Percentiles rank a stretch among this genome's conserved stretches.
phyloP scores from a whole-genome alignment of 2,797 vertebrate species.

The Fistularia commersonii region DNA sequence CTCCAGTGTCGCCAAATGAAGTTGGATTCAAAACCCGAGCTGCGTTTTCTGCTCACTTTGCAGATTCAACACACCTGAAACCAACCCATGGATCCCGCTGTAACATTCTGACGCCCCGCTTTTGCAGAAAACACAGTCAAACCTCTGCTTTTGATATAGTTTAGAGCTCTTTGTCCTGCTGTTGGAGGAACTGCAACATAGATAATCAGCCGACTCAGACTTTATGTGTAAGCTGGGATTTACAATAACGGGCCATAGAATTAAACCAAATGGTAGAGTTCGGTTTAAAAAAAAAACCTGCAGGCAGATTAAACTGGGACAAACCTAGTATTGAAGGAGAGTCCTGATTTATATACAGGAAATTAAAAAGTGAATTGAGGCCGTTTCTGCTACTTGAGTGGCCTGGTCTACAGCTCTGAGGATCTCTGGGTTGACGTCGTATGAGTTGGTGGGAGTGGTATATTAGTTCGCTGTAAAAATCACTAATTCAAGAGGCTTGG shows the following conservation, averaged over 20 bases:
- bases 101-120: constrained; percentile 33
- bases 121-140: constrained; percentile 21
- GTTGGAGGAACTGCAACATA: constrained; percentile 31
- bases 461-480: too few relatives aligned
- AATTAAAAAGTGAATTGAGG: too few relatives aligned
- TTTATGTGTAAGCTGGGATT: constrained; percentile 11
- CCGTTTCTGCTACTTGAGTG: too few relatives aligned
- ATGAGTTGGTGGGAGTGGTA: too few relatives aligned
- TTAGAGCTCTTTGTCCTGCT: constrained; percentile 46
- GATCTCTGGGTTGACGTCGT: too few relatives aligned
- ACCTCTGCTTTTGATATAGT: constrained; percentile 28
- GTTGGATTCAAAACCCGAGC: constrained; percentile 2
- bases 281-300: too few relatives aligned
- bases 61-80: constrained; percentile 2
- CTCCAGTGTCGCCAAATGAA: constrained; percentile 67
- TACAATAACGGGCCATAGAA: neutral
- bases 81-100: constrained; percentile 6
- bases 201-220: neutral
- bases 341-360: too few relatives aligned
- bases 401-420: too few relatives aligned
- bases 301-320: too few relatives aligned
- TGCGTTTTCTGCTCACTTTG: constrained; percentile 18
- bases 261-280: too few relatives aligned
- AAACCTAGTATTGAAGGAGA: too few relatives aligned
- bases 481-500: too few relatives aligned